Percentiles rank a stretch among this genome's conserved stretches.
Conservation (phyloP, 2,113 vertebrate species). For the Melanerpes formicivorus region DNA sequence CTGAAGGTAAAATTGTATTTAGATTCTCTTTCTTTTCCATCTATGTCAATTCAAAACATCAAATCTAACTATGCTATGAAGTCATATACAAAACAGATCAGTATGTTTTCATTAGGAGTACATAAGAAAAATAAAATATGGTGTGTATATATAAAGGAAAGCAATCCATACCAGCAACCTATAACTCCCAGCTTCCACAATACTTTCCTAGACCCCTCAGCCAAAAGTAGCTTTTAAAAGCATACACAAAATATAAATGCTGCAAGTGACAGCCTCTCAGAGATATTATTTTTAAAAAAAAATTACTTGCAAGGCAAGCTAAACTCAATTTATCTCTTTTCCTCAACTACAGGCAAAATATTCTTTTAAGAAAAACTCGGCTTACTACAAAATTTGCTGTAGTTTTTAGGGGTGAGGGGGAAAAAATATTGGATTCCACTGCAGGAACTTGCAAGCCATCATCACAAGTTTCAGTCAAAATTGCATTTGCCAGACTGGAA, state of each 20-base stretch:
- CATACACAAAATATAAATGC: background rate
- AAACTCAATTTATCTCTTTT: background rate
- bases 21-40: background rate
- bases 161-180: background rate
- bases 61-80: constrained; percentile 23
- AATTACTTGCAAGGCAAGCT: background rate
- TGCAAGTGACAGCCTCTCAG: constrained; percentile 3
- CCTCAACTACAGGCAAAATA: background rate
- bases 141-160: background rate
- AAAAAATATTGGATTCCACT: background rate
- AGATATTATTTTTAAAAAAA: background rate
- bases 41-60: background rate
- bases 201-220: background rate
- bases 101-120: constrained; percentile 16
- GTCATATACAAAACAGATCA: constrained; percentile 32
- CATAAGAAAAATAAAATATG: background rate
- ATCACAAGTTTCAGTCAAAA: constrained; percentile 12
- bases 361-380: background rate
- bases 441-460: background rate
- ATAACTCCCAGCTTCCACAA: constrained; percentile 7
- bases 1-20: background rate
- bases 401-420: background rate
- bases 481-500: background rate
- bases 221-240: constrained; percentile 9
- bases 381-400: background rate